phyloP scores from a whole-genome alignment of 2,797 vertebrate genomes.

The Crocodylus rhombifer region DNA sequence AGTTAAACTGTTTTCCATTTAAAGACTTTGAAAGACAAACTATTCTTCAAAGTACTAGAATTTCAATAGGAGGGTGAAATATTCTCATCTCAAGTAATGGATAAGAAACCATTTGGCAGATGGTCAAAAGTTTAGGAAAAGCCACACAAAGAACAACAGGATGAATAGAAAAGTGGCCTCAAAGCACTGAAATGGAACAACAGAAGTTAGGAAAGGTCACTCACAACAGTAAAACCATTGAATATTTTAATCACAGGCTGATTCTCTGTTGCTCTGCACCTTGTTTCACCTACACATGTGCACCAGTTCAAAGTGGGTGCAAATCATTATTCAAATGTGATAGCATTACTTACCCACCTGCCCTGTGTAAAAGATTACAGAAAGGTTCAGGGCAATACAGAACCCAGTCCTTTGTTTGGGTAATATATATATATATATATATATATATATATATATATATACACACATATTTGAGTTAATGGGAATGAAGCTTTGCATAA shows the following conservation, averaged over 20 bases:
- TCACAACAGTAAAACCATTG: constrained; percentile 38
- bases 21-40: constrained; percentile 24
- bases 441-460: no score
- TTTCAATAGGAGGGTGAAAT: constrained; percentile 33
- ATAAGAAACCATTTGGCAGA: constrained; percentile 37
- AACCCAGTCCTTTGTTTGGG: neutral
- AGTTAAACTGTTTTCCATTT: neutral
- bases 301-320: neutral
- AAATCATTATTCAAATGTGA: constrained; percentile 31
- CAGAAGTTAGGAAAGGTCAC: constrained; percentile 47
- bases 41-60: neutral
- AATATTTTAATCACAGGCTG: constrained; percentile 57
- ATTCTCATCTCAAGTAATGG: neutral
- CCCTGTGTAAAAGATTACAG: neutral
- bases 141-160: constrained; percentile 39
- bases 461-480: no score
- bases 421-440: neutral
- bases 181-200: constrained; percentile 57
- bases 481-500: neutral
- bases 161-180: constrained; percentile 41
- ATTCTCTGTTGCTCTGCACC: constrained; percentile 37
- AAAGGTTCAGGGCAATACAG: neutral
- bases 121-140: constrained; percentile 59
- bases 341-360: constrained; percentile 10
- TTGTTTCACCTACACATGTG: constrained; percentile 45